A percentile compares a stretch with the other conserved stretches of the same genome.
phyloP scores from a whole-genome alignment of 2,797 vertebrate species.

The Pithecia hirsuta region DNA sequence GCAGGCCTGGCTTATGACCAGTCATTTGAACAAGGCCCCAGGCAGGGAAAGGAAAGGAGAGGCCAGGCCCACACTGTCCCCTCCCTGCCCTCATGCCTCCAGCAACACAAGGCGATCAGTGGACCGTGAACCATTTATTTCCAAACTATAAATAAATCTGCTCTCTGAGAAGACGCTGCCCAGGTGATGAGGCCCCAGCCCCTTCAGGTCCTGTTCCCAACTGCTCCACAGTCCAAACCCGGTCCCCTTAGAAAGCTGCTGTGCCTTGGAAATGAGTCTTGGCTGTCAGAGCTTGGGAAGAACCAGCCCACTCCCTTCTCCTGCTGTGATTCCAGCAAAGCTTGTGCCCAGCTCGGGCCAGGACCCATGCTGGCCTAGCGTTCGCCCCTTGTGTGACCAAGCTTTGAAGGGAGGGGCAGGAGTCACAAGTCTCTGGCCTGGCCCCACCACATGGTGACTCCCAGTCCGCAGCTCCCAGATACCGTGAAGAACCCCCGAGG shows the following conservation, averaged over 20 bases:
- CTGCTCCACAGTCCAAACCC: neutral
- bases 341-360: fast-evolving
- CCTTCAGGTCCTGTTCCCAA: neutral
- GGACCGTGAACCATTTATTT: constrained; percentile 62
- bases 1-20: neutral
- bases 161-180: neutral
- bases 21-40: neutral
- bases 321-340: fast-evolving
- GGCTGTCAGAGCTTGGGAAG: neutral
- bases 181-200: neutral
- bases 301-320: neutral
- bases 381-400: neutral
- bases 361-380: neutral
- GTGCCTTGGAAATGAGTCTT: neutral
- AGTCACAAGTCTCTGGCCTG: neutral
- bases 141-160: constrained; percentile 64
- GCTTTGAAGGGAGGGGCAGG: neutral
- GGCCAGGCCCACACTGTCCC: neutral
- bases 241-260: neutral
- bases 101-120: neutral
- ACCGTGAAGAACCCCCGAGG: neutral
- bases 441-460: fast-evolving
- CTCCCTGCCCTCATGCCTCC: neutral
- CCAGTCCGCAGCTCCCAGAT: neutral
- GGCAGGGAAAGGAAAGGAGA: neutral